Base-by-base conservation (phyloP, 2,797 vertebrate species). In the Neomorphus geoffroyi region DNA sequence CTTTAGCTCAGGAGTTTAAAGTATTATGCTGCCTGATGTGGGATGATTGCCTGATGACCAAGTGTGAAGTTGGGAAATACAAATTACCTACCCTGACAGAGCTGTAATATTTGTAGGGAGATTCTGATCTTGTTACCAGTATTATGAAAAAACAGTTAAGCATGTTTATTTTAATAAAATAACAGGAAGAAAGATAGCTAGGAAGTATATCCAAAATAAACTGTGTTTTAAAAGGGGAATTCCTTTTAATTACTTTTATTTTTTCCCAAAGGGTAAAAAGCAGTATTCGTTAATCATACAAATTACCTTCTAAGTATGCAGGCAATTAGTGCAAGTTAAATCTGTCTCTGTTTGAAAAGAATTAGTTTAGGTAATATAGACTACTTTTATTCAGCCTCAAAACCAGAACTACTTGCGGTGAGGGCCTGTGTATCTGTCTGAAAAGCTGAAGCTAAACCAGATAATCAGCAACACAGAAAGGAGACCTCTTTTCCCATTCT, bases 11-110 rank as follows among this genome's bases (percentile, higher is more conserved):
- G 30, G 37, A 60, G 24, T 84, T 94, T 94, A 73, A 90, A 89
- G 56, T 72, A 92, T 80, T 92, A 62, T 58, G 66, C 88, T 93
- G 94, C 84, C 78, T 95, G 86, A 95, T 74, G 78, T 67, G 56
- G 74, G 86, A 92, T 1, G 13, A 90, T 71, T 95, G 91, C 89
- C 89, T 92, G 80, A 94, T 90, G 89, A 77, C 64, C 86, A 92
- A 88, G 58, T 86, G 83, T 53, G 58, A 93, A 61, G 46, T 57
- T 65, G 71, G 80, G 73, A 96, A 96, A 93, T 65, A 81, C 50
- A 81, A 86, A 88, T 78, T 80, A 74, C 74, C 41, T 83, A 56
- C 69, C 53, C 61, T 83, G 69, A 93, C 18, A 54, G 56, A 90
- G 35, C 17, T 54, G 27, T 84, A 86, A 27, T 84, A 70, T 79